Base-by-base conservation (phyloP, 37 sponge, comb jelly and placozoan genomes). In the Halichondria panicea region DNA sequence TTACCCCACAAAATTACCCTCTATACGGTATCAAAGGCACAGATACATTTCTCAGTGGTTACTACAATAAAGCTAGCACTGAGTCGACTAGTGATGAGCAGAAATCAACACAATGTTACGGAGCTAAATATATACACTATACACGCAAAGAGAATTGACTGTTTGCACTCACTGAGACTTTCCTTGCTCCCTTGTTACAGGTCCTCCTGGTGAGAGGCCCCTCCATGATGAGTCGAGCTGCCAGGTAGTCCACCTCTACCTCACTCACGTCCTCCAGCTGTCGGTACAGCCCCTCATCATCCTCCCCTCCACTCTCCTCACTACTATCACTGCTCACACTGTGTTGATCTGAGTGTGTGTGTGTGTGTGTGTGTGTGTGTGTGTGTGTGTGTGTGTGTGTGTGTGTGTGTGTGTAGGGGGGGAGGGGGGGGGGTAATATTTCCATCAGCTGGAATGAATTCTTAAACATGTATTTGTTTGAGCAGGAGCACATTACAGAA, bases 251-350 rank as follows among this genome's bases (percentile, higher is more conserved):
- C 28, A 64, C 12, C 2, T 55, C 45, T 27, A 71, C 13, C 25
- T 55, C 34, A 24, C 63, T 56, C 28, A 56, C 58, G 5, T 70
- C 66, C 11, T 63, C 53, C 66, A 36, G 48, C 54, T 77, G 39
- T 41, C 21, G 15, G 54, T 53, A 33, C 15, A 40, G 36, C 55
- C 30, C 66, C 55, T 34, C 54, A 1, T 76, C 77, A 59, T 68
- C 83, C 27, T 41, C 76, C 21, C 68, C 76, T 6, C 19, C 32
- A 44, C 61, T 43, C 8, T 35, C 78, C 13, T 62, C 46, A 15
- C 66, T 61, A 41, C 78, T 71, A 13, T 15, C 35, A 71, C 66
- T 68, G 54, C 64, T 62, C n/a, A 34, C 62, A 59, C 62, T 58
- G 60, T 58, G 60, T 12, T 32, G n/a, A 3, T 52, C 54, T 54